These are phyloP conservation scores for Anthonomus grandis DNA, from an alignment of 1,140 invertebrate species.

Conservation along the genomic window DNA sequence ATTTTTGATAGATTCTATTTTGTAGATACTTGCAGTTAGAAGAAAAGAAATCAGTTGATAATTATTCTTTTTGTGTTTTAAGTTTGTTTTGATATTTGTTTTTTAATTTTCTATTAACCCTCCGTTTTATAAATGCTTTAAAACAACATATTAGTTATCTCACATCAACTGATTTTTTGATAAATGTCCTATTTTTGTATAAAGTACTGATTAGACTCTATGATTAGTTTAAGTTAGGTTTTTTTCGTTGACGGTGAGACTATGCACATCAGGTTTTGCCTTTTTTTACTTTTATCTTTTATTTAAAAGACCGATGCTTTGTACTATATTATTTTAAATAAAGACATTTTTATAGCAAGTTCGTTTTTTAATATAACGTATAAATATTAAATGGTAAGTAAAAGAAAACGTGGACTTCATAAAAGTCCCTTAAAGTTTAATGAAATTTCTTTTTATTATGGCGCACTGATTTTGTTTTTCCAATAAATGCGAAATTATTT, in stretches of 20 bases:
- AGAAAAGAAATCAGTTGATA: slow-evolving; percentile 8
- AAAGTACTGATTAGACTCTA: slow-evolving; percentile 41
- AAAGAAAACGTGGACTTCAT: too few relatives aligned
- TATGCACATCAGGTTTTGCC: slow-evolving; percentile 14
- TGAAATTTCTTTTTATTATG: too few relatives aligned
- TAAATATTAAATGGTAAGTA: too few relatives aligned
- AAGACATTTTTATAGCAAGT: slow-evolving; percentile 33
- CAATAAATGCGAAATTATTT: too few relatives aligned
- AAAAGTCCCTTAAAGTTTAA: too few relatives aligned
- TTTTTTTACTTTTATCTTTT: slow-evolving; percentile 29
- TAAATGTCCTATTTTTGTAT: slow-evolving; percentile 35
- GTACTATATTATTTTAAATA: slow-evolving; percentile 40
- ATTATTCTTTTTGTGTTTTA: not conserved
- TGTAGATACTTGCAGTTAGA: slow-evolving; percentile 14
- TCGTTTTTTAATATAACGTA: too few relatives aligned
- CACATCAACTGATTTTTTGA: slow-evolving; percentile 32
- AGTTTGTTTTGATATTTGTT: too few relatives aligned
- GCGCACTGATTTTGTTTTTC: too few relatives aligned
- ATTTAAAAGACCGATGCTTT: slow-evolving; percentile 31
- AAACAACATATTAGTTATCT: slow-evolving; percentile 13
- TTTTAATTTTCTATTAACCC: not conserved
- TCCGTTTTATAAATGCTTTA: not conserved
- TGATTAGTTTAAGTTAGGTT: slow-evolving; percentile 29
- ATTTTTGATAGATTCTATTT: slow-evolving; percentile 17
- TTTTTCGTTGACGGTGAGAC: slow-evolving; percentile 23